Evolutionary conservation across 2,888 invertebrate genomes (phyloP).

Genomic region (Cataglyphis rosenhaueri): DNA sequence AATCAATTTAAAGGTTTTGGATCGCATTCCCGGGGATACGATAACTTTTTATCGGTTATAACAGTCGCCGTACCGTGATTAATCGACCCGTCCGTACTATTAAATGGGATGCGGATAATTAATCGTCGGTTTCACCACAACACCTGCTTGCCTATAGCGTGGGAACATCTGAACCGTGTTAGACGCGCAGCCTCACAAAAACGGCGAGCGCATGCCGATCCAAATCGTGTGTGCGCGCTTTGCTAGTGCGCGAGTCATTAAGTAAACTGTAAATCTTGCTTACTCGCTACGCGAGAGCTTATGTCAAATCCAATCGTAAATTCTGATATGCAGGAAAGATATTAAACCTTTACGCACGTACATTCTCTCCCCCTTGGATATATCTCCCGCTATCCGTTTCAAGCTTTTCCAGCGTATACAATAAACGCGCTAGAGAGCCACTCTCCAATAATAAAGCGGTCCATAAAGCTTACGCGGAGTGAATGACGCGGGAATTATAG

Average conservation of each 20-base stretch:
- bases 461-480: constrained; percentile 48
- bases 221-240: constrained; percentile 15
- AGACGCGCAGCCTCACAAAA: constrained; percentile 47
- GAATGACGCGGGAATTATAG: constrained; percentile 51
- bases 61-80: constrained; percentile 47
- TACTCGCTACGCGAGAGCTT: constrained; percentile 36
- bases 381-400: constrained; percentile 17
- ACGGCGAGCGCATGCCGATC: constrained; percentile 39
- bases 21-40: constrained; percentile 16
- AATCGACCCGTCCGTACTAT: constrained; percentile 53
- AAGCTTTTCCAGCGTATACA: constrained; percentile 42
- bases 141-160: constrained; percentile 50
- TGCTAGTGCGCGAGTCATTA: constrained; percentile 40
- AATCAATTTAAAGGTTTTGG: constrained; percentile 38
- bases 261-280: constrained; percentile 54
- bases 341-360: constrained; percentile 44
- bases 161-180: constrained; percentile 53
- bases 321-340: constrained; percentile 38
- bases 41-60: constrained; percentile 46
- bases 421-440: constrained; percentile 42
- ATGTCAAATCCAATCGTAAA: constrained; percentile 54
- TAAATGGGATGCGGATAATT: constrained; percentile 56
- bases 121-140: constrained; percentile 53
- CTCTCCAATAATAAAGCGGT: constrained; percentile 49
- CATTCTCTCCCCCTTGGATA: background rate